phyloP scores from a whole-genome alignment of 1,140 invertebrate species.

The Bombus affinis region DNA sequence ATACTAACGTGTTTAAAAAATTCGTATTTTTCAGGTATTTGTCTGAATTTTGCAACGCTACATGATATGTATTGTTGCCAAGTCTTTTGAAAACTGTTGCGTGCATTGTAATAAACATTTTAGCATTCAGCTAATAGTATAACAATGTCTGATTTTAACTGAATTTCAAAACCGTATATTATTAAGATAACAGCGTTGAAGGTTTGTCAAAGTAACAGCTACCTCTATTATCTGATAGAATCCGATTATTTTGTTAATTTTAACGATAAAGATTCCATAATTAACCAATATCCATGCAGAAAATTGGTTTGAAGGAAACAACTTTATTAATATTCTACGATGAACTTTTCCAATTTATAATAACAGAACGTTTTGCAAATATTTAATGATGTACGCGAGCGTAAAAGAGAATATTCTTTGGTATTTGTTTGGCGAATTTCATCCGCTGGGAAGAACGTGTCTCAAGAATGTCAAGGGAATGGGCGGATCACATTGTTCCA shows the following conservation, averaged over 20 bases:
- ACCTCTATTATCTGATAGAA: not conserved
- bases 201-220: not conserved
- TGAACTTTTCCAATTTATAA: not conserved
- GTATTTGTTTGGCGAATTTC: too few species aligned
- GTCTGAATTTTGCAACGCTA: not conserved
- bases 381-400: too few species aligned
- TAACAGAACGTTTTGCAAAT: not conserved
- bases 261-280: not conserved
- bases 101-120: too few species aligned
- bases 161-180: not conserved
- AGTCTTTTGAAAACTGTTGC: too few species aligned
- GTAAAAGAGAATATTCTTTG: not conserved
- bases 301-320: not conserved
- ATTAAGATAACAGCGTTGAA: not conserved
- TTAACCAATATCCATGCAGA: not conserved
- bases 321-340: not conserved
- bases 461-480: not conserved
- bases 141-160: too few species aligned
- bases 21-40: not conserved
- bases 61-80: not conserved
- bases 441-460: not conserved
- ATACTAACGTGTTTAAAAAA: not conserved
- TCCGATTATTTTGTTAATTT: too few species aligned
- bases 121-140: too few species aligned
- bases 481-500: too few species aligned